These are phyloP conservation scores for Augiades crinisus DNA, from an alignment of 2,888 invertebrate species.

Conservation along the genomic window DNA sequence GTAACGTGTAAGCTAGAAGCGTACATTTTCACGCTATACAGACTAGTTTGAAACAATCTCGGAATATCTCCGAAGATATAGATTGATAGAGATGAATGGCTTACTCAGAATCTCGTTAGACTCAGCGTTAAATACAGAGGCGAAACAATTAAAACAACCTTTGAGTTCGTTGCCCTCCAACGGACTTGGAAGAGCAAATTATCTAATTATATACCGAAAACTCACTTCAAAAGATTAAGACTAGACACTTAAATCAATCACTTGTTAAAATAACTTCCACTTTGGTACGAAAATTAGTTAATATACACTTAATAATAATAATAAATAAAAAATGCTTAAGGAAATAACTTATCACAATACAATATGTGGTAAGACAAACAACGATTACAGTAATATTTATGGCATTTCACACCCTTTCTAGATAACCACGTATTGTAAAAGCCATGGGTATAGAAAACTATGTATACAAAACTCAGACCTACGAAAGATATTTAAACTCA, in stretches of 20 bases:
- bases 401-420: too few relatives aligned
- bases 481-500: too few relatives aligned
- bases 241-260: conserved; percentile 3
- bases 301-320: neutral
- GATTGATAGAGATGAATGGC: conserved; percentile 2
- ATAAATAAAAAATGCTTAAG: too few relatives aligned
- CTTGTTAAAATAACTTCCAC: neutral
- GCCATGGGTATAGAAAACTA: too few relatives aligned
- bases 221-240: conserved; percentile 4
- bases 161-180: neutral
- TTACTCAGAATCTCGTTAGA: neutral
- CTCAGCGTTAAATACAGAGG: neutral
- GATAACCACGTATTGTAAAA: too few relatives aligned
- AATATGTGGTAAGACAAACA: too few relatives aligned
- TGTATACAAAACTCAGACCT: too few relatives aligned
- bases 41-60: neutral
- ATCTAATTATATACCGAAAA: conserved; percentile 8
- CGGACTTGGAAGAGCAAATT: neutral
- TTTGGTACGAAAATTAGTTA: neutral
- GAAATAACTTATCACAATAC: too few relatives aligned
- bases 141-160: neutral
- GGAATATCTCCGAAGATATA: neutral
- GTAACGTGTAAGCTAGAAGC: too few relatives aligned
- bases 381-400: too few relatives aligned
- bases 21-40: neutral